Evolutionary conservation across 1,140 invertebrate species (phyloP), one percentile per base, ranked within the genome.

Genomic region (Ooceraea biroi): DNA sequence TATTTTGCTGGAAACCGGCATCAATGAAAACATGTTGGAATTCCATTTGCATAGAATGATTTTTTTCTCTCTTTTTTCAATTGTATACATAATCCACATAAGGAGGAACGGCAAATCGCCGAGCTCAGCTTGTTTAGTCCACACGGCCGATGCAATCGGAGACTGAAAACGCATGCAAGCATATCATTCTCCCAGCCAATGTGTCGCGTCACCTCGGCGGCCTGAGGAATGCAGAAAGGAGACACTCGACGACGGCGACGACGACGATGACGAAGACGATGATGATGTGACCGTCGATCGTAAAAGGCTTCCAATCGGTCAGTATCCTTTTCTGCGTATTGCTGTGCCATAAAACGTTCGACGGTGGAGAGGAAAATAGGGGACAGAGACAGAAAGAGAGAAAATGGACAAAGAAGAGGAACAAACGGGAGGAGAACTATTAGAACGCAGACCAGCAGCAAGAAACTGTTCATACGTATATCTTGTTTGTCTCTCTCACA

Each of bases 241-340:
- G 55, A 61, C 63, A 11, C 44, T 74, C 71, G 71, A 74, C 22
- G 71, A 76, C 25, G 58, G 50, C 11, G 58, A 63, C 25, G 44
- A 50, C 44, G 72, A n/a, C n/a, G 19, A 44, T 44, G 48, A 17
- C 22, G 57, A 36, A 2, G 36, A 36, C 19, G 41, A 17, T 14
- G 50, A 19, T 69, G 44, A 27, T 27, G 14, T 55, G 22, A 44
- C 17, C 46, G 78, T 66, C 17, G 72, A 55, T 88, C 85, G 85
- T 80, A 87, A 87, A 88, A 80, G 86, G 73, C 50, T 80, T 80
- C 68, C 85, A 50, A 88, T 87, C 86, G 86, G 86, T 87, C 86
- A 46, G 82, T 87, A 87, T 87, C 68, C 82, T 80, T 88, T 87
- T 55, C 55, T 25, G 82, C 66, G 68, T 86, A 86, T 77, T 72